phyloP scores from a whole-genome alignment of 1,140 invertebrate species.

The Heliothis subflexa region DNA sequence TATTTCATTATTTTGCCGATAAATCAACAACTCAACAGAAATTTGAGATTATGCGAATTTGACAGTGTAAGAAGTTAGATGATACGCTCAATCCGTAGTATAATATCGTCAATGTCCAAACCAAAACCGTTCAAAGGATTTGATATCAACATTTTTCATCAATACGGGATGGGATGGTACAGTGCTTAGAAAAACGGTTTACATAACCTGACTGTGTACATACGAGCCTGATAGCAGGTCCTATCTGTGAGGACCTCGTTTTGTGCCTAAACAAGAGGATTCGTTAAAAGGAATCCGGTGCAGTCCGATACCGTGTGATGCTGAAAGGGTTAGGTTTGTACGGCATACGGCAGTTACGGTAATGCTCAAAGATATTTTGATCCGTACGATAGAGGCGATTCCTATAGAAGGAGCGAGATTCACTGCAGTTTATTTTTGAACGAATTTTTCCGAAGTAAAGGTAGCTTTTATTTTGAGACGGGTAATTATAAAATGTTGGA shows the following conservation, averaged over 20 bases:
- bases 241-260: neutral
- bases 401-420: neutral
- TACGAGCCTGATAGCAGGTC: neutral
- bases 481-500: neutral
- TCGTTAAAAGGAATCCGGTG: conserved; percentile 16
- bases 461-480: neutral
- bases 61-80: no score
- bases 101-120: no score
- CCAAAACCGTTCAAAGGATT: no score
- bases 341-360: neutral
- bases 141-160: neutral
- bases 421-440: neutral
- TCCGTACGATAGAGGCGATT: neutral
- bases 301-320: neutral
- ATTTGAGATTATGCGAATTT: no score
- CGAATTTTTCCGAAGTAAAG: neutral
- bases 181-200: neutral
- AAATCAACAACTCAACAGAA: no score
- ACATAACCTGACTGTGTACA: no score
- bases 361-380: neutral
- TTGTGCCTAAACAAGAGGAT: conserved; percentile 13
- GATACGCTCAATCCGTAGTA: no score
- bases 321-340: conserved; percentile 10
- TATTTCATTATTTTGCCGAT: neutral
- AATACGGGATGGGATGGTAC: neutral